Conservation (phyloP, 1,140 invertebrate species). For the Agrypnia vestita region DNA sequence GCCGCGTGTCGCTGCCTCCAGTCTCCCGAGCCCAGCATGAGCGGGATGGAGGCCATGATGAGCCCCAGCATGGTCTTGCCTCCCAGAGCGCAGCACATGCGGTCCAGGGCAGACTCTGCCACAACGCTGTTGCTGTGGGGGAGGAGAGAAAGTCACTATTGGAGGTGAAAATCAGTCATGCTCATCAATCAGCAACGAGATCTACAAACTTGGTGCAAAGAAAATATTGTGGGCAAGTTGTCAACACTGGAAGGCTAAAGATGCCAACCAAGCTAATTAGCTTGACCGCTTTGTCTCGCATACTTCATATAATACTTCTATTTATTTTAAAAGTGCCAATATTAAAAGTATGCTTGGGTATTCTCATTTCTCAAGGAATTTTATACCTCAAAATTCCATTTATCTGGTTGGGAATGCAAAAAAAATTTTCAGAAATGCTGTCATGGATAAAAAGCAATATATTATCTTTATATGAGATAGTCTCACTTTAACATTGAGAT, state of each 20-base stretch:
- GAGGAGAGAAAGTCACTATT: background rate
- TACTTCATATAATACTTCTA: background rate
- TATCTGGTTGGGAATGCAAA: too few species aligned
- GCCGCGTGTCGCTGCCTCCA: conserved; percentile 95
- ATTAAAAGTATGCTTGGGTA: background rate
- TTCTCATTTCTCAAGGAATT: too few species aligned
- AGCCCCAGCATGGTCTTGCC: conserved; percentile 96
- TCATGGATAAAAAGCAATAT: too few species aligned
- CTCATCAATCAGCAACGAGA: too few species aligned
- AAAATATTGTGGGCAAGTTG: conserved; percentile 2
- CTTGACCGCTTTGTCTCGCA: background rate
- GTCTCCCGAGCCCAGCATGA: conserved; percentile 88
- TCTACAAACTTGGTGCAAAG: too few species aligned
- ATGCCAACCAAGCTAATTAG: background rate
- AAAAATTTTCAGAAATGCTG: too few species aligned
- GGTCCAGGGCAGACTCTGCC: conserved; percentile 96
- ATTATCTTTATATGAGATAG: too few species aligned
- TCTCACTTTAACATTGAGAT: too few species aligned
- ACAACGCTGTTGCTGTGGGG: conserved; percentile 89
- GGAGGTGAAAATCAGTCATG: too few species aligned
- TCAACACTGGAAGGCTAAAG: conserved; percentile 11
- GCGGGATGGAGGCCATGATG: conserved; percentile 88
- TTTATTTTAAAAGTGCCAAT: background rate
- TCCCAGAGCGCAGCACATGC: conserved; percentile 95
- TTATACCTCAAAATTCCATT: too few species aligned